Percentiles rank a stretch among this genome's conserved stretches.
Evolutionary conservation across 2,113 vertebrate genomes (phyloP).

Genomic region (Syngnathus floridae): DNA sequence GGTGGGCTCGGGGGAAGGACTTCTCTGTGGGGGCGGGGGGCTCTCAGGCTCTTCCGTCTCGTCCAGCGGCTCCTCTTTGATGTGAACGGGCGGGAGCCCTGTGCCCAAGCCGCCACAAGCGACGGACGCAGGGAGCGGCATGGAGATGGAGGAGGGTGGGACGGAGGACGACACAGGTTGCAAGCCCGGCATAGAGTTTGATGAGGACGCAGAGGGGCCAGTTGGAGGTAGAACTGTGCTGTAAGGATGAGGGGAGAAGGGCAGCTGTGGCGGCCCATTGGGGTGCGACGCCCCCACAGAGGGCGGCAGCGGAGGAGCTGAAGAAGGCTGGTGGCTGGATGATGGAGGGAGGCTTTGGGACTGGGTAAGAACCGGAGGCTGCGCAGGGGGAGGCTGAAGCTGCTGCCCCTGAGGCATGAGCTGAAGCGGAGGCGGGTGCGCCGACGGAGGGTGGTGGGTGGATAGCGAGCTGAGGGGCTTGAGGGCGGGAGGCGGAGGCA

Average conservation of each 20-base stretch:
- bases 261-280: constrained; percentile 71
- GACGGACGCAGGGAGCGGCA: constrained; percentile 73
- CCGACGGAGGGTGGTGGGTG: constrained; percentile 87
- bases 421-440: constrained; percentile 90
- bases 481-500: constrained; percentile 89
- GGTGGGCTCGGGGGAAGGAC: constrained; percentile 91
- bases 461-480: constrained; percentile 93
- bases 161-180: constrained; percentile 75
- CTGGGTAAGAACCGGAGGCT: constrained; percentile 91
- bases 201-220: constrained; percentile 69
- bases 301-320: constrained; percentile 73
- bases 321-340: constrained; percentile 68
- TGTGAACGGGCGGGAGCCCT: constrained; percentile 81
- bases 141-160: constrained; percentile 73
- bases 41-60: constrained; percentile 91
- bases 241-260: constrained; percentile 83
- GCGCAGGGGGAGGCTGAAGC: constrained; percentile 82
- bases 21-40: constrained; percentile 86
- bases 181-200: constrained; percentile 69
- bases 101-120: constrained; percentile 59
- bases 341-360: constrained; percentile 83
- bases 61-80: constrained; percentile 94
- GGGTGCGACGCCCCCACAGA: constrained; percentile 79
- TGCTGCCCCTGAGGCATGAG: constrained; percentile 96
- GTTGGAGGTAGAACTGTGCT: constrained; percentile 73